These are phyloP conservation scores for Hypotaenidia philippensis DNA, from an alignment of 2,797 vertebrate species.

Conservation along the genomic window DNA sequence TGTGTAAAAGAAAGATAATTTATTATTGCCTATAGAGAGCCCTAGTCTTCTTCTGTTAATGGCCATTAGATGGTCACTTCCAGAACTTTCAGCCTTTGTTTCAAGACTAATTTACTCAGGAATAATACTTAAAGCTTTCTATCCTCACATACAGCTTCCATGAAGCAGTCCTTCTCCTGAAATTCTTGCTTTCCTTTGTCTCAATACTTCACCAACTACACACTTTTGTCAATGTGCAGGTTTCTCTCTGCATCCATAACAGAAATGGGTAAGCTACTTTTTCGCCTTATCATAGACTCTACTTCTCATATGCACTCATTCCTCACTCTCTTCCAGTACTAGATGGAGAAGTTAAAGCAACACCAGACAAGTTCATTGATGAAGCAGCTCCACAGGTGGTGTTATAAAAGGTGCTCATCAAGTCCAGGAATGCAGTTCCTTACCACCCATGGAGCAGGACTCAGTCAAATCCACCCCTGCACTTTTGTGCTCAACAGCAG, in stretches of 20 bases:
- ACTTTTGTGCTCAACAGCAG: not conserved
- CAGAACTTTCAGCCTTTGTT: not conserved
- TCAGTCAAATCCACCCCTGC: not conserved
- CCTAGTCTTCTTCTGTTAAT: not conserved
- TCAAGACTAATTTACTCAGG: not conserved
- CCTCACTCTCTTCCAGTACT: not conserved
- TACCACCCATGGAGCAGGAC: not conserved
- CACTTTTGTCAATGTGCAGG: not conserved
- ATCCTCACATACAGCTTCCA: not conserved
- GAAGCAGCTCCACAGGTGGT: not conserved
- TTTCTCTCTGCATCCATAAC: not conserved
- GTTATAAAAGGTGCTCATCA: not conserved
- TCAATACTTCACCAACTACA: not conserved
- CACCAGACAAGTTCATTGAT: not conserved
- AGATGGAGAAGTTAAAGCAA: not conserved
- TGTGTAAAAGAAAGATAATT: not conserved
- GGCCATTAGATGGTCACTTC: not conserved
- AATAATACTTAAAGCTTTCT: not conserved
- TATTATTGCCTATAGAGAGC: not conserved
- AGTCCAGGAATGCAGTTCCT: fast-evolving
- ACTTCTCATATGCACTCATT: not conserved
- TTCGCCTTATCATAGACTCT: not conserved
- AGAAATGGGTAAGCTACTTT: not conserved
- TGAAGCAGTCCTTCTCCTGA: not conserved
- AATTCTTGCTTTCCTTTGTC: not conserved